A percentile compares a stretch with the other conserved stretches of the same genome.
phyloP scores from a whole-genome alignment of 1,140 invertebrate species.

The Tetramorium alpestre region DNA sequence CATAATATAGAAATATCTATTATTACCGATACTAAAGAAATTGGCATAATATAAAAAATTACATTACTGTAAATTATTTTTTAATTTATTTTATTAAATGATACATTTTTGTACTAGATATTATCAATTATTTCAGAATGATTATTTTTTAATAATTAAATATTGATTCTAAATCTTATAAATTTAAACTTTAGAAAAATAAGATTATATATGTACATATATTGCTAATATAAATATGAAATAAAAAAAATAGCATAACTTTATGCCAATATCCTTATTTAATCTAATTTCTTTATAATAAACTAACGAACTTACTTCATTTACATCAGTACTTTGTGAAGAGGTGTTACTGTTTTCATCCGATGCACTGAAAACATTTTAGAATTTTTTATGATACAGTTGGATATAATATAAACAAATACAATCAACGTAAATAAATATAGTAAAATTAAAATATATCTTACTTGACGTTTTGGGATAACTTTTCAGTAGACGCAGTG shows the following conservation, averaged over 20 bases:
- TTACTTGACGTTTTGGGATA: constrained; percentile 72
- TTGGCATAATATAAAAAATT: constrained; percentile 27
- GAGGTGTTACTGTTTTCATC: constrained; percentile 81
- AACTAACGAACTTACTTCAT: constrained; percentile 69
- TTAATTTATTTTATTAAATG: background rate
- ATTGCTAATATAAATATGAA: background rate
- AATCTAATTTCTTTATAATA: constrained; percentile 9
- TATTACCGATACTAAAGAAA: constrained; percentile 19
- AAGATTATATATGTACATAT: background rate
- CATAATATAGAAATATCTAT: background rate
- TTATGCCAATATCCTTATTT: constrained; percentile 45
- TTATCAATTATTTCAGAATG: background rate
- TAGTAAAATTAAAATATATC: constrained; percentile 3
- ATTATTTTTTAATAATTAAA: constrained; percentile 23
- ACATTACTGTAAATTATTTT: background rate
- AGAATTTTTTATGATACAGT: background rate
- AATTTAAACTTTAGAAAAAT: background rate
- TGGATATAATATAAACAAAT: background rate
- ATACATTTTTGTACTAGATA: background rate
- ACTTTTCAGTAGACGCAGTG: constrained; percentile 58
- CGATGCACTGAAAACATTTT: constrained; percentile 70
- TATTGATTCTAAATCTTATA: background rate
- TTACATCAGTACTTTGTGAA: constrained; percentile 72
- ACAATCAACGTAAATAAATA: background rate
- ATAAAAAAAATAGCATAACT: background rate